phyloP scores from a whole-genome alignment of 1,140 invertebrate species.

The Geopemphigus sp. region DNA sequence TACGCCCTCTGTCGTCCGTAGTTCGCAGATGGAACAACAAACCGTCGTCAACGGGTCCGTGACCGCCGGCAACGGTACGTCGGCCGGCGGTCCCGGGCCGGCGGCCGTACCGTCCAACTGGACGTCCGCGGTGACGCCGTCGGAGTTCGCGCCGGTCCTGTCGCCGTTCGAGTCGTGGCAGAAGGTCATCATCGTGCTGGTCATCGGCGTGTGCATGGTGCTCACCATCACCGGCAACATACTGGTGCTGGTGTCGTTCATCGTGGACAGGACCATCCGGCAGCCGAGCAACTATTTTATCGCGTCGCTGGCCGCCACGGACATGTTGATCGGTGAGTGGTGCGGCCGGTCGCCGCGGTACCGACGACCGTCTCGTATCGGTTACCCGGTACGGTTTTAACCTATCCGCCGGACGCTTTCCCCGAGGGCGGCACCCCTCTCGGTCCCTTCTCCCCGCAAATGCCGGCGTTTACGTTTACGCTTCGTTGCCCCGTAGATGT shows the following conservation, averaged over 20 bases:
- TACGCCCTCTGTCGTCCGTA: neutral
- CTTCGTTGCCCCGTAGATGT: too few species aligned
- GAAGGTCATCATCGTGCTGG: slow-evolving; percentile 86
- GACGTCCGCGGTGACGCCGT: slow-evolving; percentile 50
- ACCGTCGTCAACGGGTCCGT: slow-evolving; percentile 34
- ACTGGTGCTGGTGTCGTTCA: slow-evolving; percentile 92
- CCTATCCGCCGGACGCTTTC: too few species aligned
- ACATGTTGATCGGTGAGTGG: slow-evolving; percentile 93
- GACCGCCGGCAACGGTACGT: slow-evolving; percentile 50
- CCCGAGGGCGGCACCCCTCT: too few species aligned
- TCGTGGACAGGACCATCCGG: slow-evolving; percentile 93
- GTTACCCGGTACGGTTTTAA: too few species aligned
- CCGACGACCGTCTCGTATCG: too few species aligned
- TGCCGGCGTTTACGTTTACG: too few species aligned
- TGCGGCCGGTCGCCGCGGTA: too few species aligned
- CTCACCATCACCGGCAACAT: slow-evolving; percentile 94
- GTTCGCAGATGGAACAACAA: slow-evolving; percentile 33
- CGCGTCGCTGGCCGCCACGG: slow-evolving; percentile 94
- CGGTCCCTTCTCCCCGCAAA: too few species aligned
- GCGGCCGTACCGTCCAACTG: slow-evolving; percentile 8
- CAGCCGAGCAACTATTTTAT: slow-evolving; percentile 99
- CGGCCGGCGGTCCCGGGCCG: too few species aligned
- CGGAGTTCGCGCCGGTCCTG: slow-evolving; percentile 62
- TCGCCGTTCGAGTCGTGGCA: slow-evolving; percentile 89
- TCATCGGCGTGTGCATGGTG: slow-evolving; percentile 81